A percentile compares a stretch with the other conserved stretches of the same genome.
phyloP scores from a whole-genome alignment of 1,140 invertebrate species.

The Aphaenogaster rudis region DNA sequence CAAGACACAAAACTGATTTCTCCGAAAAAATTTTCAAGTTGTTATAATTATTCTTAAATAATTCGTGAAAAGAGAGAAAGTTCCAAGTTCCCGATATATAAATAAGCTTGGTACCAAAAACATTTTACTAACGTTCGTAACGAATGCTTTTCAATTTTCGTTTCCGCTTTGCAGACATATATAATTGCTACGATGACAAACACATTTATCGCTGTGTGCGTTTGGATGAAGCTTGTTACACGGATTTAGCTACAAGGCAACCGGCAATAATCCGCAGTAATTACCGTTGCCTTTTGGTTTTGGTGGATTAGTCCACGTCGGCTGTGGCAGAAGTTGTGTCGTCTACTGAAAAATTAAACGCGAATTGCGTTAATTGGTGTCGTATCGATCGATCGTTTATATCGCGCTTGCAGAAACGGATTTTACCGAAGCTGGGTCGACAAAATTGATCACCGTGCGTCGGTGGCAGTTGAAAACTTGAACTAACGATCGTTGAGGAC shows the following conservation, averaged over 20 bases:
- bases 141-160: not conserved
- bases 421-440: not conserved
- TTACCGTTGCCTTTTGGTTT: conserved; percentile 65
- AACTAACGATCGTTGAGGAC: conserved; percentile 58
- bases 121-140: not conserved
- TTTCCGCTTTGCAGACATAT: not conserved
- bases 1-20: too few species aligned
- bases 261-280: conserved; percentile 55
- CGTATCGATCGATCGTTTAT: not conserved
- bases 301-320: conserved; percentile 62
- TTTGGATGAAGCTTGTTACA: conserved; percentile 43
- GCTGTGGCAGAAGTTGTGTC: conserved; percentile 31
- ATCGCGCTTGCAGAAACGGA: conserved; percentile 15
- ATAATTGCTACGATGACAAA: not conserved
- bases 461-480: conserved; percentile 24
- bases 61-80: not conserved
- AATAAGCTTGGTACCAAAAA: not conserved
- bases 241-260: conserved; percentile 51
- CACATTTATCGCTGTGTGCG: not conserved
- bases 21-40: not conserved
- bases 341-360: conserved; percentile 67
- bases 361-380: conserved; percentile 71
- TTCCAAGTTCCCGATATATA: not conserved
- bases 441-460: conserved; percentile 21
- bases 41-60: conserved; percentile 2